Conservation (phyloP, 2,797 vertebrate species). For the Emydoidea blandingii region DNA sequence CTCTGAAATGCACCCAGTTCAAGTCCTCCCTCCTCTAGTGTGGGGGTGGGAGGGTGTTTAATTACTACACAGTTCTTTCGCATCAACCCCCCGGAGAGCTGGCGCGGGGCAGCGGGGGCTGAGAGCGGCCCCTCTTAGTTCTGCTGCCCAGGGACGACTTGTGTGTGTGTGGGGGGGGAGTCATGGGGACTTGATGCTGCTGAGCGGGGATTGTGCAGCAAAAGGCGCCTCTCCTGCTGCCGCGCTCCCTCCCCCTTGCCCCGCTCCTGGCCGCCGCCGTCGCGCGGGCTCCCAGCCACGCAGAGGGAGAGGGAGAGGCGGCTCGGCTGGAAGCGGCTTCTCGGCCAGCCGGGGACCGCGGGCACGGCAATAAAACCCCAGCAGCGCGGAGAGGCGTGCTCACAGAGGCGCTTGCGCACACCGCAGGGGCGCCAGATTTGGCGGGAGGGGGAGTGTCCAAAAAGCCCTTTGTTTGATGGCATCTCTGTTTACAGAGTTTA, state of each 20-base stretch:
- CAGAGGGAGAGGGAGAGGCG: background rate
- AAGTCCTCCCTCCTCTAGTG: background rate
- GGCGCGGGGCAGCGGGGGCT: background rate
- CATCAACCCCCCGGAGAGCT: background rate
- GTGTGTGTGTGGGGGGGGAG: background rate
- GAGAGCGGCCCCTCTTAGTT: background rate
- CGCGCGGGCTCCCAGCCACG: conserved; percentile 25
- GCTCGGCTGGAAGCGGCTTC: background rate
- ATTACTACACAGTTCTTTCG: no score
- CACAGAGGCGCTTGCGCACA: conserved; percentile 85
- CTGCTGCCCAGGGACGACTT: conserved; percentile 23
- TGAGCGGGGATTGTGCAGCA: conserved; percentile 75
- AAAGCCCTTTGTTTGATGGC: conserved; percentile 87
- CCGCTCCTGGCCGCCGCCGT: background rate
- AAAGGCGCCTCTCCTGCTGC: conserved; percentile 77
- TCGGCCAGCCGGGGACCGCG: background rate
- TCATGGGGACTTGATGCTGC: background rate
- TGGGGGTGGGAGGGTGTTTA: no score
- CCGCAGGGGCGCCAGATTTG: conserved; percentile 90
- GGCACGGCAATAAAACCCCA: conserved; percentile 18
- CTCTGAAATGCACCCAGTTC: background rate
- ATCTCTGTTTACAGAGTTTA: conserved; percentile 89
- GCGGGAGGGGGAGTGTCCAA: conserved; percentile 89
- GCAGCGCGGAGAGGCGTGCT: background rate
- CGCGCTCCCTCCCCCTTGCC: conserved; percentile 7